A percentile compares a stretch with the other conserved stretches of the same genome.
Evolutionary conservation across 2,888 invertebrate species (phyloP).

Genomic region (Tiliacea aurago): DNA sequence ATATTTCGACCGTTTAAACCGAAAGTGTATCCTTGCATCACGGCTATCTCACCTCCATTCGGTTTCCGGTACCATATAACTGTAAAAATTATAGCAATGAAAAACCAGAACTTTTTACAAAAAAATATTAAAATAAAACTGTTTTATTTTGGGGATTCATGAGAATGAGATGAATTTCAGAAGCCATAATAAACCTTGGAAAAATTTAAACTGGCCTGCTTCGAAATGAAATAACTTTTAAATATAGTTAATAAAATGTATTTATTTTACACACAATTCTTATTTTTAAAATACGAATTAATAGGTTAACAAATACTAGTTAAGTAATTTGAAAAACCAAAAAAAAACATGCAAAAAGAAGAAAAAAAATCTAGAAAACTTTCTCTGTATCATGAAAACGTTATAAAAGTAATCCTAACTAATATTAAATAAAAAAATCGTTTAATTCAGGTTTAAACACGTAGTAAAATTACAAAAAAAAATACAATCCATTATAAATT

Average conservation of each 20-base stretch:
- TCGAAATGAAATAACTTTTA: background rate
- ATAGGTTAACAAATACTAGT: background rate
- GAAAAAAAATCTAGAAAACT: background rate
- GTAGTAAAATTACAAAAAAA: no score
- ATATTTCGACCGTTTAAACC: constrained; percentile 49
- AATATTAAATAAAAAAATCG: no score
- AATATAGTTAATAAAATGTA: background rate
- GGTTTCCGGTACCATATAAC: constrained; percentile 39
- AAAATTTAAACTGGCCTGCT: background rate
- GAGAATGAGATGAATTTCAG: background rate
- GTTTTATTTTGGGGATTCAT: background rate
- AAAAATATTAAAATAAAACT: background rate
- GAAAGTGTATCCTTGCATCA: constrained; percentile 71
- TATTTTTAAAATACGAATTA: background rate
- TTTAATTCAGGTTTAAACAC: no score
- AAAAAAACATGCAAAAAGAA: background rate
- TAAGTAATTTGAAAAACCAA: background rate
- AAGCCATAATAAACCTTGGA: background rate
- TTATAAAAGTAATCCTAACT: background rate
- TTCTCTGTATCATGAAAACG: background rate
- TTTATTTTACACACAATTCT: background rate
- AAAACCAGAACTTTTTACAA: background rate
- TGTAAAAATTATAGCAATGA: background rate
- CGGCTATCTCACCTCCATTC: constrained; percentile 65
- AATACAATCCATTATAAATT: no score